phyloP scores from a whole-genome alignment of 2,888 invertebrate genomes.

The Lobophora halterata region DNA sequence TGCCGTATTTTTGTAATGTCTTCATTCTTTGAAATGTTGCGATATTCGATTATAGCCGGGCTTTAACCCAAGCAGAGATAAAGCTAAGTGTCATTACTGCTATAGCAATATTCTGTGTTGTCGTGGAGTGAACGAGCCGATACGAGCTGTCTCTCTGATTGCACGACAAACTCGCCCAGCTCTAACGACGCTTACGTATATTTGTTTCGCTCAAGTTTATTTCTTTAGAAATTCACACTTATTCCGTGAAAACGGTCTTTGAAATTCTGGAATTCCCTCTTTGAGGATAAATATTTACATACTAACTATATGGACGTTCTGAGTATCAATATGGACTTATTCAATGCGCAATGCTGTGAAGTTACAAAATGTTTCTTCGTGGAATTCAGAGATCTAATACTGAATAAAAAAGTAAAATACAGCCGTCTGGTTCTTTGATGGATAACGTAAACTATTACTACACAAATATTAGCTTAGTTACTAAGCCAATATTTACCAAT shows the following conservation, averaged over 20 bases:
- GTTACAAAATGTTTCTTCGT: too few relatives aligned
- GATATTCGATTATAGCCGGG: too few relatives aligned
- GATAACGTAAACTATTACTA: slow-evolving; percentile 18
- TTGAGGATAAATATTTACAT: not conserved
- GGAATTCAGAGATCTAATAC: too few relatives aligned
- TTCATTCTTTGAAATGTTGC: too few relatives aligned
- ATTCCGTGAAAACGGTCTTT: not conserved
- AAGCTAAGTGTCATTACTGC: too few relatives aligned
- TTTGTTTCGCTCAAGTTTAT: slow-evolving; percentile 53
- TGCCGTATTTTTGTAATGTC: too few relatives aligned
- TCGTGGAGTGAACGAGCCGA: slow-evolving; percentile 37
- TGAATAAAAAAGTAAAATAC: slow-evolving; percentile 1
- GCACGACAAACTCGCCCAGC: slow-evolving; percentile 49
- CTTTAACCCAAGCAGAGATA: too few relatives aligned
- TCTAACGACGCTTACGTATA: slow-evolving; percentile 54
- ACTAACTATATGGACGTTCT: too few relatives aligned
- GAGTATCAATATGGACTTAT: too few relatives aligned
- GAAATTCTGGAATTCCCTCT: not conserved
- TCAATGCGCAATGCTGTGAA: too few relatives aligned
- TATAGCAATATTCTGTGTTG: too few relatives aligned
- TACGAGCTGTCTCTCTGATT: slow-evolving; percentile 62
- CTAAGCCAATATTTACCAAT: slow-evolving; percentile 18
- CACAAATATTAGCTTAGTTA: slow-evolving; percentile 15
- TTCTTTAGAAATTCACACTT: slow-evolving; percentile 18
- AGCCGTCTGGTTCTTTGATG: slow-evolving; percentile 9